Conservation (phyloP, 2,888 invertebrate genomes). For the Cinara cedri region DNA sequence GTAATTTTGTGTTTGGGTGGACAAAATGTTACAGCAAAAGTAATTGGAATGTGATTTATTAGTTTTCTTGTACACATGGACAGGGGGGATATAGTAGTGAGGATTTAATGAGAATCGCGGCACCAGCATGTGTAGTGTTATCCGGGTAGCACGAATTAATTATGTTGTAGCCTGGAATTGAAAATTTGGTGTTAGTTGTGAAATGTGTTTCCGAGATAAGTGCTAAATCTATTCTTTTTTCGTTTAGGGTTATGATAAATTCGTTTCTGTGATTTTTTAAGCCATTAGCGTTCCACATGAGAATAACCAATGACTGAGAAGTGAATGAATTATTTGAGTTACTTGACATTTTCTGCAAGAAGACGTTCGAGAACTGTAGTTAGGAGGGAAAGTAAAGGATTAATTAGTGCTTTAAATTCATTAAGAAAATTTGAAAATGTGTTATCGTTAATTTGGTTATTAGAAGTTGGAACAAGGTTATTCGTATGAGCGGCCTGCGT, state of each 20-base stretch:
- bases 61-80: not conserved
- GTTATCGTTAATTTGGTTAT: not conserved
- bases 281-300: conserved; percentile 37
- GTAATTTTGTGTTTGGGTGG: conserved; percentile 34
- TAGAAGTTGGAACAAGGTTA: not conserved
- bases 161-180: conserved; percentile 1
- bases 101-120: conserved; percentile 25
- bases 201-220: conserved; percentile 27
- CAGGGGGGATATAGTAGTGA: not conserved
- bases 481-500: not conserved
- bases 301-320: conserved; percentile 12
- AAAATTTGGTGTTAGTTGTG: conserved; percentile 25
- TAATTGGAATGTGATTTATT: not conserved
- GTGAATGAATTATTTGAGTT: conserved; percentile 29
- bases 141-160: conserved; percentile 6
- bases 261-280: conserved; percentile 5
- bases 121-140: not conserved
- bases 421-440: not conserved
- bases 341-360: not conserved
- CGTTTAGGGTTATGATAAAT: not conserved
- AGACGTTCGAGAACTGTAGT: not conserved
- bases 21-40: conserved; percentile 1
- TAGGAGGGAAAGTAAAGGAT: conserved; percentile 1
- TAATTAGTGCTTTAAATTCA: conserved; percentile 28
- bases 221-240: conserved; percentile 38